These are phyloP conservation scores for Sycobia sp. DNA, from an alignment of 1,140 invertebrate species.

Conservation along the genomic window DNA sequence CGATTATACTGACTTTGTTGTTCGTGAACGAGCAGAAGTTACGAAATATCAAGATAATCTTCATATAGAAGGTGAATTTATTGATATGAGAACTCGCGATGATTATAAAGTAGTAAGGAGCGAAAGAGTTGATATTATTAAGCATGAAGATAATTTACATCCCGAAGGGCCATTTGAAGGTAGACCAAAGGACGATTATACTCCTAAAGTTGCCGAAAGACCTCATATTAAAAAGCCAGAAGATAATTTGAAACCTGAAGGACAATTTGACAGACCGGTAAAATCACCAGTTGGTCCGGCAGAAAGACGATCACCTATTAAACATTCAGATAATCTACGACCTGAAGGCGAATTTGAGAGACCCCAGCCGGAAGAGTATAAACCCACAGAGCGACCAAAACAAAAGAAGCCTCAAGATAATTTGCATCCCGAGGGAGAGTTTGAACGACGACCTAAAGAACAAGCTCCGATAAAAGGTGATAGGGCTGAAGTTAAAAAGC, in stretches of 20 bases:
- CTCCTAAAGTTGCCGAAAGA: slow-evolving; percentile 48
- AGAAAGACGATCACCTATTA: slow-evolving; percentile 55
- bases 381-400: slow-evolving; percentile 51
- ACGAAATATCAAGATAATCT: slow-evolving; percentile 62
- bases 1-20: slow-evolving; percentile 57
- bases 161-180: slow-evolving; percentile 72
- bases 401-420: slow-evolving; percentile 52
- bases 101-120: slow-evolving; percentile 54
- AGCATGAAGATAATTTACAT: slow-evolving; percentile 65
- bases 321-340: slow-evolving; percentile 63
- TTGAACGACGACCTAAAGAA: slow-evolving; percentile 60
- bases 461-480: slow-evolving; percentile 62
- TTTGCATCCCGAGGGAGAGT: slow-evolving; percentile 64
- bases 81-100: slow-evolving; percentile 46
- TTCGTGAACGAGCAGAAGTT: slow-evolving; percentile 50
- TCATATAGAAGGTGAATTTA: slow-evolving; percentile 65
- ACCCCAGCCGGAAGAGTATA: slow-evolving; percentile 65
- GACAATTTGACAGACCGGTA: slow-evolving; percentile 65
- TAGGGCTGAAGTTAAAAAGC: slow-evolving; percentile 49
- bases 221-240: slow-evolving; percentile 51
- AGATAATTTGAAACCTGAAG: slow-evolving; percentile 69
- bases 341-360: slow-evolving; percentile 63
- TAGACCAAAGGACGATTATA: slow-evolving; percentile 63
- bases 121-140: slow-evolving; percentile 67
- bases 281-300: slow-evolving; percentile 53